Percentiles rank a stretch among this genome's conserved stretches.
Conservation (phyloP, 2,113 vertebrate species). For the Gallinago jamesoni region DNA sequence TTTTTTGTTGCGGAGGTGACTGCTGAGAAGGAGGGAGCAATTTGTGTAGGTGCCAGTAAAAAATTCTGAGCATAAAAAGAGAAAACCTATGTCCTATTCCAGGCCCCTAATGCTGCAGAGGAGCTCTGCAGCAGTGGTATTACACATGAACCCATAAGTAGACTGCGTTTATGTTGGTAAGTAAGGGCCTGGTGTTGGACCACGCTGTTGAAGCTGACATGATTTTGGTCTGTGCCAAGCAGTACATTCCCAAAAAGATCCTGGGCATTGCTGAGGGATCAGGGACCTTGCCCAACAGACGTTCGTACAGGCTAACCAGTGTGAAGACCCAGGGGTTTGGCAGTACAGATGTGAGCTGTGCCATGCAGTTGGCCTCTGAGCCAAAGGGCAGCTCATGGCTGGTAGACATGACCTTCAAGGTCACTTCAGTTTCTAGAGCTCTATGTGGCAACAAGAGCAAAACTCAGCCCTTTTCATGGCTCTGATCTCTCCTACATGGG, state of each 20-base stretch:
- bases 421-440: background rate
- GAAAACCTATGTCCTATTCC: background rate
- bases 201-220: background rate
- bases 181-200: background rate
- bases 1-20: background rate
- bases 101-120: background rate
- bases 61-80: background rate
- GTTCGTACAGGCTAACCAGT: background rate
- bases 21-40: background rate
- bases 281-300: background rate
- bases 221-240: background rate
- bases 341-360: background rate
- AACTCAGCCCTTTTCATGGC: background rate
- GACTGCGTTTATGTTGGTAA: background rate
- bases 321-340: background rate
- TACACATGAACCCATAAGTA: background rate
- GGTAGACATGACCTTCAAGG: background rate
- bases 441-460: background rate
- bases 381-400: background rate
- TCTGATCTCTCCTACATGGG: background rate
- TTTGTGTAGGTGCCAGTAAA: background rate
- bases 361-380: background rate
- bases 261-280: background rate
- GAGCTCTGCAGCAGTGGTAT: background rate
- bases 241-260: background rate